Evolutionary conservation across 2,888 invertebrate genomes (phyloP).

Genomic region (Eupithecia dodoneata): DNA sequence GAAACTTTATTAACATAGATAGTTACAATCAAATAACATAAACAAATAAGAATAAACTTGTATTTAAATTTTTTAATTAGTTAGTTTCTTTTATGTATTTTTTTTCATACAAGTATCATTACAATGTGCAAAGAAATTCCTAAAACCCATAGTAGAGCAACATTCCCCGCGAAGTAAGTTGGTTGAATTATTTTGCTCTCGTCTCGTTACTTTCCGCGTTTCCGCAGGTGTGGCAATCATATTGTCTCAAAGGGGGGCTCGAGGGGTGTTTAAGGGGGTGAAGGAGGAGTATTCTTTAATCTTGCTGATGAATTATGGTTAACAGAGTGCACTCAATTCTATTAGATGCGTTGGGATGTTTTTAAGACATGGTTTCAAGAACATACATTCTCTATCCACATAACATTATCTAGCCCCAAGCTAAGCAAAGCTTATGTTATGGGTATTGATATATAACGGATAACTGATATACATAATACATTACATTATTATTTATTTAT

Average conservation of each 20-base stretch:
- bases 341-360: slow-evolving; percentile 55
- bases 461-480: too few species aligned
- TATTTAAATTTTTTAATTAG: too few species aligned
- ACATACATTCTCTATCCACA: neutral
- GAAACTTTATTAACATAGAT: too few species aligned
- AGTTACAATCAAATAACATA: too few species aligned
- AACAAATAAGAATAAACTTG: too few species aligned
- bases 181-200: slow-evolving; percentile 80
- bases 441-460: too few species aligned
- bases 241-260: slow-evolving; percentile 54
- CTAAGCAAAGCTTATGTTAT: too few species aligned
- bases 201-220: slow-evolving; percentile 81
- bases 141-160: slow-evolving; percentile 60
- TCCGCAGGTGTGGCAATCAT: slow-evolving; percentile 84
- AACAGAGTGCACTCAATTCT: slow-evolving; percentile 82
- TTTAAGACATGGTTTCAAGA: neutral
- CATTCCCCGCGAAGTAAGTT: slow-evolving; percentile 47
- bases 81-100: too few species aligned
- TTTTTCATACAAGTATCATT: too few species aligned
- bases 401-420: too few species aligned
- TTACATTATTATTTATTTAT: too few species aligned
- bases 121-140: neutral
- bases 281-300: slow-evolving; percentile 70
- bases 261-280: neutral
- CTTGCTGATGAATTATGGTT: slow-evolving; percentile 84